These are phyloP conservation scores for Sardina pilchardus DNA, from an alignment of 2,113 vertebrate genomes.

Conservation along the genomic window DNA sequence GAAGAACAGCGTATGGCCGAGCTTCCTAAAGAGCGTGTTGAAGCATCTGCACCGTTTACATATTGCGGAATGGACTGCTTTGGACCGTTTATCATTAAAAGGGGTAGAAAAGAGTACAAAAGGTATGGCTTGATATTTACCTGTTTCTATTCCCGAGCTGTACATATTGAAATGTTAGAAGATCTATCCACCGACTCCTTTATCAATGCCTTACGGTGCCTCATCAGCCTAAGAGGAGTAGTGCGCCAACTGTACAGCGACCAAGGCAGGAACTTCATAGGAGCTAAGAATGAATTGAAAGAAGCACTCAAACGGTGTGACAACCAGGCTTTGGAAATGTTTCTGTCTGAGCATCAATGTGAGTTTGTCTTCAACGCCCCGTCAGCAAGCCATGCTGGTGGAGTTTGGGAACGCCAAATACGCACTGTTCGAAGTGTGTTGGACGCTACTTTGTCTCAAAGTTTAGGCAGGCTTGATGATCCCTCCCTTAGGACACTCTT, in stretches of 20 bases:
- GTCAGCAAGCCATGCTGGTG: too few relatives aligned
- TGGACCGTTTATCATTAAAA: conserved; percentile 29
- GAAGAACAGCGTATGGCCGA: conserved; percentile 36
- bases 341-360: too few relatives aligned
- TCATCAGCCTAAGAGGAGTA: conserved; percentile 35
- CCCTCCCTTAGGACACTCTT: too few relatives aligned
- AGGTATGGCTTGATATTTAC: conserved; percentile 39
- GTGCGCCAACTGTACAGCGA: conserved; percentile 34
- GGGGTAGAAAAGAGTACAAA: conserved; percentile 30
- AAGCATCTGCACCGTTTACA: conserved; percentile 16
- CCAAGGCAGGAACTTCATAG: conserved; percentile 31
- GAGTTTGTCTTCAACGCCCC: too few relatives aligned
- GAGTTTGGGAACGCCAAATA: too few relatives aligned
- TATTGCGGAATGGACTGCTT: conserved; percentile 42
- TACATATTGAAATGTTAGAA: conserved; percentile 42
- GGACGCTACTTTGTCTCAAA: too few relatives aligned
- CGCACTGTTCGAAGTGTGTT: too few relatives aligned
- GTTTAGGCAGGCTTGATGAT: too few relatives aligned
- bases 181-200: conserved; percentile 37
- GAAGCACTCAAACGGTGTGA: conserved; percentile 35
- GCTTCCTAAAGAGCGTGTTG: conserved; percentile 31
- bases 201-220: conserved; percentile 36
- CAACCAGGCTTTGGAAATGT: too few relatives aligned
- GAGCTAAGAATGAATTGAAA: conserved; percentile 29
- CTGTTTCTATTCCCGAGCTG: conserved; percentile 34